A percentile compares a stretch with the other conserved stretches of the same genome.
These are phyloP conservation scores for Patagioenas fasciata DNA, from an alignment of 2,113 vertebrate species.

Conservation along the genomic window DNA sequence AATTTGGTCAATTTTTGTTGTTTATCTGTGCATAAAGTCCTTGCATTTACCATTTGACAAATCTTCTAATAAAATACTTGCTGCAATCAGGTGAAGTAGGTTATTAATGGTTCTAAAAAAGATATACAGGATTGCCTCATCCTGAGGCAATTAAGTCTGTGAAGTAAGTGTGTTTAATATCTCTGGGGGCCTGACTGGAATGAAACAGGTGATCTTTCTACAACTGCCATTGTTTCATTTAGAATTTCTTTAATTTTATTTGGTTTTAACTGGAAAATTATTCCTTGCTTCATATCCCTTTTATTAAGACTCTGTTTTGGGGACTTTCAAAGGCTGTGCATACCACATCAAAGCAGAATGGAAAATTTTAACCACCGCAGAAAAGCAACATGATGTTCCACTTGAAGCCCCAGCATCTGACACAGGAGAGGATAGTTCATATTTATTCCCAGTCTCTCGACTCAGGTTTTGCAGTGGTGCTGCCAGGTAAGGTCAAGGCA, in stretches of 20 bases:
- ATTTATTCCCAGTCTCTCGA: not conserved
- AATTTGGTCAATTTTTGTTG: slow-evolving; percentile 81
- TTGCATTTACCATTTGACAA: slow-evolving; percentile 79
- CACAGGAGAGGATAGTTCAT: rapidly evolving
- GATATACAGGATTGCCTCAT: slow-evolving; percentile 81
- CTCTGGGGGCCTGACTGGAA: slow-evolving; percentile 70
- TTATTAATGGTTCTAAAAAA: slow-evolving; percentile 84
- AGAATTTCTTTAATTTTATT: slow-evolving; percentile 48
- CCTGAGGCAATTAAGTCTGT: slow-evolving; percentile 79
- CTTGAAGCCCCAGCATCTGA: not conserved
- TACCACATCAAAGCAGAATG: not conserved
- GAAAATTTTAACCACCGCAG: not conserved
- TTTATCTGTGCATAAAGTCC: slow-evolving; percentile 78
- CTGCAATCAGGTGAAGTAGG: slow-evolving; percentile 84
- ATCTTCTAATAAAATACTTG: slow-evolving; percentile 74
- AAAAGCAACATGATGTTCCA: not conserved
- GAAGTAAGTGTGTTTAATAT: slow-evolving; percentile 76
- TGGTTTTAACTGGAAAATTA: slow-evolving; percentile 46
- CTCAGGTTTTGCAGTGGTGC: rapidly evolving
- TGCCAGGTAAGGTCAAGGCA: not conserved
- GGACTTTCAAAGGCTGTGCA: not conserved
- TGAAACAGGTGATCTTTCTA: slow-evolving; percentile 77
- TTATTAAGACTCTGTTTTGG: not conserved
- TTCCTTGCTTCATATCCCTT: slow-evolving; percentile 20
- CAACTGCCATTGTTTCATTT: slow-evolving; percentile 69